Conservation (phyloP, 2,113 vertebrate genomes). For the Gallinago media region DNA sequence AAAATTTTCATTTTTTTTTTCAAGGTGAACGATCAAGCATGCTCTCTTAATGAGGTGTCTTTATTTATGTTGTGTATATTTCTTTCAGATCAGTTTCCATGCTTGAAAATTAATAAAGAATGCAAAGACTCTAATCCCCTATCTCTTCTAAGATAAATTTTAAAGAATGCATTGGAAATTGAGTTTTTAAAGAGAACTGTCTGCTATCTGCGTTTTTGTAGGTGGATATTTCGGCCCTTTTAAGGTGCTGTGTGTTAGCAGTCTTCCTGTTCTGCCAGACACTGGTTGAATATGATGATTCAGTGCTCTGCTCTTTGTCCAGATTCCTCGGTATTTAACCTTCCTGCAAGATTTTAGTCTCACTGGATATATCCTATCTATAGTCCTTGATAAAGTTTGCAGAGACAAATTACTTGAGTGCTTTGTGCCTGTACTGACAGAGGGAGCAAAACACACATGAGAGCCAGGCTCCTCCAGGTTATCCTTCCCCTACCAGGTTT, state of each 20-base stretch:
- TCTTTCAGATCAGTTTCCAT: conserved; percentile 43
- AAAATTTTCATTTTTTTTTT: conserved; percentile 41
- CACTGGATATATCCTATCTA: not conserved
- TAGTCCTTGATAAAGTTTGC: not conserved
- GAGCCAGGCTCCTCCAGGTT: not conserved
- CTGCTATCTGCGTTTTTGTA: not conserved
- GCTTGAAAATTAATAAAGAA: conserved; percentile 54
- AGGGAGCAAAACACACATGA: not conserved
- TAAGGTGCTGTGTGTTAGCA: not conserved
- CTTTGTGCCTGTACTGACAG: not conserved
- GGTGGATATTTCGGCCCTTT: not conserved
- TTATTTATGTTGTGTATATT: conserved; percentile 49
- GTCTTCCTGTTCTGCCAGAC: not conserved
- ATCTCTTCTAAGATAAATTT: conserved; percentile 26
- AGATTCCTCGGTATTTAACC: not conserved
- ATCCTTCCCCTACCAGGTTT: not conserved
- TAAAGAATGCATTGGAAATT: not conserved
- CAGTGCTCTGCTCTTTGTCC: not conserved
- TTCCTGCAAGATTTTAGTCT: not conserved
- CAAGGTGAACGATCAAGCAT: conserved; percentile 39
- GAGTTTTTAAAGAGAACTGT: not conserved
- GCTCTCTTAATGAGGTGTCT: conserved; percentile 35
- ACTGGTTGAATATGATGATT: not conserved
- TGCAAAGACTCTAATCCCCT: conserved; percentile 22
- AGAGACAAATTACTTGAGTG: not conserved